Evolutionary conservation across 2,797 vertebrate species (phyloP).

Genomic region (Knipowitschia caucasica): DNA sequence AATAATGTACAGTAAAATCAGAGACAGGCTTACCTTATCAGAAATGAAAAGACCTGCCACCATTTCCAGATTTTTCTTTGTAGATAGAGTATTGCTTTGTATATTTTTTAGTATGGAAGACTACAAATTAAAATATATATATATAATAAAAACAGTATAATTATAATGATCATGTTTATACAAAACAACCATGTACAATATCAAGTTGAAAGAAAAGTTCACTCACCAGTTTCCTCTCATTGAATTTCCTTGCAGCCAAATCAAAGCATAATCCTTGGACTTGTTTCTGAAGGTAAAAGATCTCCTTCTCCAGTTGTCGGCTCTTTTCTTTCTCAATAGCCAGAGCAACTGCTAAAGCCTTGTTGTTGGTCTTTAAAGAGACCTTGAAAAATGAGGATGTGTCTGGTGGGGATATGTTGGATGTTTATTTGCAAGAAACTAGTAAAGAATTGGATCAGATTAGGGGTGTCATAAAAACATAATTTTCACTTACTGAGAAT

Average conservation of each 20-base stretch:
- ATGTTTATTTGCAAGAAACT: neutral
- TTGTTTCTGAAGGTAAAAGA: conserved; percentile 60
- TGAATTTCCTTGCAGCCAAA: conserved; percentile 67
- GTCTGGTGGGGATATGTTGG: conserved; percentile 48
- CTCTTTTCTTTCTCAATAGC: conserved; percentile 63
- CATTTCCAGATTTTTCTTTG: conserved; percentile 49
- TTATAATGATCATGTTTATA: neutral
- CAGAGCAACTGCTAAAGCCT: conserved; percentile 70
- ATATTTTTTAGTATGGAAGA: conserved; percentile 56
- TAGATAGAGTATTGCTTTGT: conserved; percentile 50
- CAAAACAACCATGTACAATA: neutral
- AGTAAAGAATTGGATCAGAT: neutral
- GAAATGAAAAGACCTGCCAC: conserved; percentile 42
- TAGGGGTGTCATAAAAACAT: neutral
- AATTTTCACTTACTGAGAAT: conserved; percentile 65
- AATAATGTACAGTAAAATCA: neutral
- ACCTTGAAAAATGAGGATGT: conserved; percentile 78
- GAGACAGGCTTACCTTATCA: conserved; percentile 55
- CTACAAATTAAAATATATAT: conserved; percentile 50
- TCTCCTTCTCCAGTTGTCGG: conserved; percentile 58
- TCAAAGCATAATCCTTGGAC: conserved; percentile 62
- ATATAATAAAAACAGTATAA: too few relatives aligned
- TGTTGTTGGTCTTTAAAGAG: conserved; percentile 79
- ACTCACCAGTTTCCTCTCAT: conserved; percentile 73
- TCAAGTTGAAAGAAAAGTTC: neutral